Conservation (phyloP, 2,888 invertebrate genomes). For the Silvanus unidentatus region DNA sequence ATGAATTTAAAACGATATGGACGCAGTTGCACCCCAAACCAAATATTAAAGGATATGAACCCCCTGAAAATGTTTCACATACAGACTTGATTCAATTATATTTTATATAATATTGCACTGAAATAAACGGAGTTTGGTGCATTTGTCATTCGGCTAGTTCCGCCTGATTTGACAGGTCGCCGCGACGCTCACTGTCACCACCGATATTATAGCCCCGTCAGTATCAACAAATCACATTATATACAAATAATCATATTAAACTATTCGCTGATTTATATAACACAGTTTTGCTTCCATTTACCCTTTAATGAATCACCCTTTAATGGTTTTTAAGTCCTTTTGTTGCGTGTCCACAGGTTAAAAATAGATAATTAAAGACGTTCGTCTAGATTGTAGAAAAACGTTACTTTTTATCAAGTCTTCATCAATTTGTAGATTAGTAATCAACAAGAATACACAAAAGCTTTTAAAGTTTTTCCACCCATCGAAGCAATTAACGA, state of each 20-base stretch:
- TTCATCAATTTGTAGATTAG: constrained; percentile 26
- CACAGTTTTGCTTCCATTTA: constrained; percentile 44
- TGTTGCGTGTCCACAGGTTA: too few relatives aligned
- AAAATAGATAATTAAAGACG: too few relatives aligned
- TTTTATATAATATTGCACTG: constrained; percentile 47
- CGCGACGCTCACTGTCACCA: constrained; percentile 44
- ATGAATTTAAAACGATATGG: too few relatives aligned
- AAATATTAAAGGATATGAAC: constrained; percentile 28
- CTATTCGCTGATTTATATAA: constrained; percentile 46
- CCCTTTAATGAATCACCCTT: constrained; percentile 32
- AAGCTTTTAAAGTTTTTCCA: too few relatives aligned
- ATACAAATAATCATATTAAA: constrained; percentile 48
- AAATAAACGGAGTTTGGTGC: constrained; percentile 43
- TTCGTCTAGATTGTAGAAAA: too few relatives aligned
- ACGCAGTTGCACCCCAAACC: constrained; percentile 6
- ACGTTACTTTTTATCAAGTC: too few relatives aligned
- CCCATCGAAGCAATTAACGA: constrained; percentile 29
- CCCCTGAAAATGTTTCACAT: constrained; percentile 40
- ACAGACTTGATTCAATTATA: constrained; percentile 46
- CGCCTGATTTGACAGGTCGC: constrained; percentile 47
- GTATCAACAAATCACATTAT: constrained; percentile 47
- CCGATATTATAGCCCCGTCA: constrained; percentile 41
- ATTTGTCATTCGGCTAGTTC: constrained; percentile 47
- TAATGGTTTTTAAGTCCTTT: too few relatives aligned
- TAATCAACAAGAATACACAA: constrained; percentile 19